Conservation (phyloP, 2,888 invertebrate genomes). For the Meteorus colon region DNA sequence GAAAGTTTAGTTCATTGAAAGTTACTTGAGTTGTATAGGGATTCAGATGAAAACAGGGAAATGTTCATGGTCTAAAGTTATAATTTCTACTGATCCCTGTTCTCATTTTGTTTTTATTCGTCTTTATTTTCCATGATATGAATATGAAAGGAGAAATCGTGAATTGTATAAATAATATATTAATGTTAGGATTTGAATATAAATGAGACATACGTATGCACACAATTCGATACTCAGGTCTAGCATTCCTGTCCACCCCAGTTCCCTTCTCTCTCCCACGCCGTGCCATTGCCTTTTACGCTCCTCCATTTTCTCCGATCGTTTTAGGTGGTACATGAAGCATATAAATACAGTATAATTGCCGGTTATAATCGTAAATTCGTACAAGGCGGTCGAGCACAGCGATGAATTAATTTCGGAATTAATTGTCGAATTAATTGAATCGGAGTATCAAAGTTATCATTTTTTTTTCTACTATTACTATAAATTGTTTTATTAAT, state of each 20-base stretch:
- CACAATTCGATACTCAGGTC: slow-evolving; percentile 5
- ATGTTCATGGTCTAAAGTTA: too few relatives aligned
- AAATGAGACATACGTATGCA: slow-evolving; percentile 2
- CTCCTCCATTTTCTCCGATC: slow-evolving; percentile 19
- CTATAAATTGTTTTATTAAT: not conserved
- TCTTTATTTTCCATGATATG: not conserved
- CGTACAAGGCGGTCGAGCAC: slow-evolving; percentile 42
- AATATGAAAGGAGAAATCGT: too few relatives aligned
- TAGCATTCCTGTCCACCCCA: not conserved
- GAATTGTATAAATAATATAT: too few relatives aligned
- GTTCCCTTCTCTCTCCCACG: not conserved
- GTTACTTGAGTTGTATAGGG: too few relatives aligned
- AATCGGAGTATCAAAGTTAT: not conserved
- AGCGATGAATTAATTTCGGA: slow-evolving; percentile 40
- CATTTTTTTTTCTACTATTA: slow-evolving; percentile 30
- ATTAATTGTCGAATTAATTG: not conserved
- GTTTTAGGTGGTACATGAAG: slow-evolving; percentile 25
- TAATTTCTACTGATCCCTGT: too few relatives aligned
- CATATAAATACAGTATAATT: slow-evolving; percentile 50
- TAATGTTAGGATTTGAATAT: too few relatives aligned
- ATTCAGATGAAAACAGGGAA: too few relatives aligned
- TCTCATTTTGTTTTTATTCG: too few relatives aligned
- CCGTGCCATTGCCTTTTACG: not conserved
- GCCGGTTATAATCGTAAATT: slow-evolving; percentile 55
- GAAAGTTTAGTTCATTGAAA: slow-evolving; percentile 6